Percentiles rank a stretch among this genome's conserved stretches.
Evolutionary conservation across 1,140 invertebrate species (phyloP).

Genomic region (Drosophila arizonae): DNA sequence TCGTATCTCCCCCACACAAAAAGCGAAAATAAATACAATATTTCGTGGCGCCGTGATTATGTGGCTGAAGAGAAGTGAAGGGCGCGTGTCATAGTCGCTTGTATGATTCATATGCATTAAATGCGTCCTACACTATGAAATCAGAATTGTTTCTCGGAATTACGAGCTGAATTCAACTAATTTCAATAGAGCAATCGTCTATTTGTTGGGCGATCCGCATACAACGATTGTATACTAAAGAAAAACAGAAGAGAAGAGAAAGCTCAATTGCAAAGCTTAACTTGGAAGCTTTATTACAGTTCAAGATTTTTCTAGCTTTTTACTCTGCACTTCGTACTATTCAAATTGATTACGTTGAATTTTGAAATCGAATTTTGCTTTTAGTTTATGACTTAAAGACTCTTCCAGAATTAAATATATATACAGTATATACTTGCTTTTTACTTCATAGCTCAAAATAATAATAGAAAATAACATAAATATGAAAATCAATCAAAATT

Average conservation of each 20-base stretch:
- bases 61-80: not conserved
- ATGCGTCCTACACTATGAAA: slow-evolving; percentile 65
- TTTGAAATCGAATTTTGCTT: too few species aligned
- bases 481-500: too few species aligned
- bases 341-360: too few species aligned
- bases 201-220: slow-evolving; percentile 21
- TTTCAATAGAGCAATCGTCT: slow-evolving; percentile 62
- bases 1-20: slow-evolving; percentile 3
- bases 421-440: too few species aligned
- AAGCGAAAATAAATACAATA: slow-evolving; percentile 35
- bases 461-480: too few species aligned
- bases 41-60: slow-evolving; percentile 5
- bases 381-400: too few species aligned
- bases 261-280: not conserved
- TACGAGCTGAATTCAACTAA: slow-evolving; percentile 55
- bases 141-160: slow-evolving; percentile 70
- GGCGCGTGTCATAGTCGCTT: slow-evolving; percentile 12
- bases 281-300: not conserved
- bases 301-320: not conserved
- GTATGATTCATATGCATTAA: slow-evolving; percentile 67
- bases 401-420: too few species aligned
- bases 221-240: not conserved
- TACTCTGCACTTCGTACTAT: too few species aligned
- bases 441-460: too few species aligned
- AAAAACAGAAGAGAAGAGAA: not conserved